Conservation (phyloP, 1,140 invertebrate species). For the Aphis gossypii region DNA sequence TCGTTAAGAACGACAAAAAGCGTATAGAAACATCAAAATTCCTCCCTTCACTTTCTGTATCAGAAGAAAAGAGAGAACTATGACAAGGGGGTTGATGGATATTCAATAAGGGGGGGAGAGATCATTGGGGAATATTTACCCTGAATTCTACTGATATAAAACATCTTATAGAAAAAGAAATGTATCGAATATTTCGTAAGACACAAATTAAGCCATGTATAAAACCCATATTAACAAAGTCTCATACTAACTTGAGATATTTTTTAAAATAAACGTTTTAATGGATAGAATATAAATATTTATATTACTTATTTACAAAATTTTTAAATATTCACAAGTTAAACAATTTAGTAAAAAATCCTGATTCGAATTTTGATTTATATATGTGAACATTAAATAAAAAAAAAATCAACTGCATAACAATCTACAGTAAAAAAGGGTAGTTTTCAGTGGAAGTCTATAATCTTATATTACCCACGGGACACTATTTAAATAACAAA, state of each 20-base stretch:
- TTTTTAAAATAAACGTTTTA: not conserved
- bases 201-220: not conserved
- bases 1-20: slow-evolving; percentile 28
- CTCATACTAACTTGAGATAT: not conserved
- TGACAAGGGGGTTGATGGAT: slow-evolving; percentile 35
- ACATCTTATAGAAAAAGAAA: not conserved
- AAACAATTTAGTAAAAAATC: not conserved
- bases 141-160: not conserved
- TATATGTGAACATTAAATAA: no score
- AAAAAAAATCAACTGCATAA: not conserved
- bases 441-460: no score
- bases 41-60: not conserved
- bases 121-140: not conserved
- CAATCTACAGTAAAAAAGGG: no score
- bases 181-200: not conserved
- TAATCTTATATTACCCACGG: no score
- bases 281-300: not conserved
- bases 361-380: not conserved
- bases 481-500: no score
- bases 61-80: not conserved
- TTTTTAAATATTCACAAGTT: not conserved
- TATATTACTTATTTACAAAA: not conserved
- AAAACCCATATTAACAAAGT: not conserved
- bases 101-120: not conserved
- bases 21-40: slow-evolving; percentile 43